A percentile compares a stretch with the other conserved stretches of the same genome.
Conservation (phyloP, 2,113 vertebrate species). For the Passer montanus region DNA sequence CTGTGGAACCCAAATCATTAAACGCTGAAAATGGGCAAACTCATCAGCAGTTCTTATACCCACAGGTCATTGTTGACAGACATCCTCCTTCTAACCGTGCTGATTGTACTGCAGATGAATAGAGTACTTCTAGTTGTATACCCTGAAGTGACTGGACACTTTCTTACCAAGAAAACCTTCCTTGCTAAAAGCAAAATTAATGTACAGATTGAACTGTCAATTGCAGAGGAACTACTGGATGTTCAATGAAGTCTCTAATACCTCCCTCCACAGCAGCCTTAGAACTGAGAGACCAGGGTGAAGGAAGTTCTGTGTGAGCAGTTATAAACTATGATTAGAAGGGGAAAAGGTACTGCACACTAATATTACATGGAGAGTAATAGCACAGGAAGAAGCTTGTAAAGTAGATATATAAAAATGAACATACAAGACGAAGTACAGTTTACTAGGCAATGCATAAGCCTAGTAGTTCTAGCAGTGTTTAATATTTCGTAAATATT, state of each 20-base stretch:
- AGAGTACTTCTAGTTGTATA: not conserved
- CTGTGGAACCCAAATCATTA: not conserved
- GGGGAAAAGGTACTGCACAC: not conserved
- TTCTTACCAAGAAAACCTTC: not conserved
- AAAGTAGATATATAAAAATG: not conserved
- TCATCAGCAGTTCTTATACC: not conserved
- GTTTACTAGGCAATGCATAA: not conserved
- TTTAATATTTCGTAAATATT: not conserved
- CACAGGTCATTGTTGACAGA: not conserved
- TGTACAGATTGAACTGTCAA: not conserved
- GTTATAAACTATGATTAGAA: not conserved
- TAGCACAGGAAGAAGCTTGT: not conserved
- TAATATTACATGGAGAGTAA: not conserved
- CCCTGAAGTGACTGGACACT: accelerated
- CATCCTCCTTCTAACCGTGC: not conserved
- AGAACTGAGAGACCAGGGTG: not conserved
- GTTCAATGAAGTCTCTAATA: not conserved
- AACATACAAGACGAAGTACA: not conserved
- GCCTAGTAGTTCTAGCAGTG: not conserved
- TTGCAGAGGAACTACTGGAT: not conserved
- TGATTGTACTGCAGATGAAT: not conserved
- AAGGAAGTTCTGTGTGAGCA: not conserved
- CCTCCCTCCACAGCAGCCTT: not conserved
- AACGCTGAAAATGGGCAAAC: not conserved
- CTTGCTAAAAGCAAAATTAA: not conserved